Base-by-base conservation (phyloP, 2,113 vertebrate species). In the Sebastes fasciatus region DNA sequence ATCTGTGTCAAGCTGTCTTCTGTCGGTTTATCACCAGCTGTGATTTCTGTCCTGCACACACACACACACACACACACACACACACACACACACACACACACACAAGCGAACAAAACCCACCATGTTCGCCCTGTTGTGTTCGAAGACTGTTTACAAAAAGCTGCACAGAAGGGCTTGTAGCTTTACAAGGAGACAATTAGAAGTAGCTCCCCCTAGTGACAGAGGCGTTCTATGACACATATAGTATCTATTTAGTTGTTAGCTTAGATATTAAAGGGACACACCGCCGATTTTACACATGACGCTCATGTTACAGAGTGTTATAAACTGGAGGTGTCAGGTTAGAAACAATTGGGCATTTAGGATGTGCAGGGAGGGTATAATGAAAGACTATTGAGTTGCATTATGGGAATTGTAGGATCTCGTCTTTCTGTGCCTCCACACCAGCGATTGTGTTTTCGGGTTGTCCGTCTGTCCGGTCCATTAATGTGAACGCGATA, bases 1-100 rank as follows among this genome's bases (percentile, higher is more conserved):
- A 62, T 87, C 77, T 60, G 68, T 79, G 75, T 84, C 81, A 84
- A 73, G 67, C 74, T 84, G 75, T 75, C 73, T 80, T 58, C 71
- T 74, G 65, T 89, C 72, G 70, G 11, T 74, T 72, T 79, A 62
- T 66, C 51, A 54, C 13, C 55, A 64, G 17, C 10, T 0, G 4
- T 45, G 26, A 60, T 78, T 68, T 80, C 19, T 70, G 34, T 13
- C 51, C 10, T 51, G 9, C 6, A 34, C 64, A 54, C 62, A 63
- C 63, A 74, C 60, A 77, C 61, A 55, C 55, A 52, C 9, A 58
- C 55, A 58, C 23, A 6, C 49, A 52, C 66, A 71, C 40, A 72
- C 42, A 46, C 54, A 4, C 13, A 67, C 64, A 49, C 12, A 23
- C 19, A 48, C 64, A 66, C 64, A 46, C 2, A 46, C 63, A 6